Percentiles rank a stretch among this genome's conserved stretches.
Conservation (phyloP, 2,888 invertebrate genomes). For the Geotrupes spiniger region DNA sequence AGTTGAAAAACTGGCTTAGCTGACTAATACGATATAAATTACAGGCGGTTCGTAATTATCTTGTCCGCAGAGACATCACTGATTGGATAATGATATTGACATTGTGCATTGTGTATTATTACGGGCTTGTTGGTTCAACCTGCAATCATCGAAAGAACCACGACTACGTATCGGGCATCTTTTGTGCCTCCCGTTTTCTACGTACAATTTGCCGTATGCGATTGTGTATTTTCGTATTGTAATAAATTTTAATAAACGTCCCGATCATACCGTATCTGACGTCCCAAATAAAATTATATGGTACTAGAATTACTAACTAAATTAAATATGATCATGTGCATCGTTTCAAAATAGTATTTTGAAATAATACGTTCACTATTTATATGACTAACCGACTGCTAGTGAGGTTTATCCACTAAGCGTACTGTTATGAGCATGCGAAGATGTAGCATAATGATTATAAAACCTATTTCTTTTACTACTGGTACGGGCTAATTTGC, state of each 20-base stretch:
- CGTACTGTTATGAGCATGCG: no score
- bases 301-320: no score
- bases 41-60: conserved; percentile 47
- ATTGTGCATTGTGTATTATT: conserved; percentile 48
- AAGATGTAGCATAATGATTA: no score
- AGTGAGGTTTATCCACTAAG: no score
- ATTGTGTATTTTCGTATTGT: background rate
- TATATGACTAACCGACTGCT: no score
- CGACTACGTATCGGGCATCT: conserved; percentile 35
- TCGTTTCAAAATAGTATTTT: no score
- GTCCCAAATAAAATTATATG: no score
- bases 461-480: no score
- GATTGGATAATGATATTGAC: conserved; percentile 54
- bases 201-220: background rate
- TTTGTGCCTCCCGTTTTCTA: conserved; percentile 34
- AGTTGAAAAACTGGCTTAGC: conserved; percentile 35
- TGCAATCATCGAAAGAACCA: conserved; percentile 40
- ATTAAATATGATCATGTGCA: no score
- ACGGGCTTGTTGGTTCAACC: conserved; percentile 39
- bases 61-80: conserved; percentile 51
- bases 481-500: no score
- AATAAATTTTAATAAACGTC: background rate
- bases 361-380: no score
- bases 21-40: conserved; percentile 51
- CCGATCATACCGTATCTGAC: no score